These are phyloP conservation scores for Drosophila varians DNA, from an alignment of 1,140 invertebrate genomes.

Conservation along the genomic window DNA sequence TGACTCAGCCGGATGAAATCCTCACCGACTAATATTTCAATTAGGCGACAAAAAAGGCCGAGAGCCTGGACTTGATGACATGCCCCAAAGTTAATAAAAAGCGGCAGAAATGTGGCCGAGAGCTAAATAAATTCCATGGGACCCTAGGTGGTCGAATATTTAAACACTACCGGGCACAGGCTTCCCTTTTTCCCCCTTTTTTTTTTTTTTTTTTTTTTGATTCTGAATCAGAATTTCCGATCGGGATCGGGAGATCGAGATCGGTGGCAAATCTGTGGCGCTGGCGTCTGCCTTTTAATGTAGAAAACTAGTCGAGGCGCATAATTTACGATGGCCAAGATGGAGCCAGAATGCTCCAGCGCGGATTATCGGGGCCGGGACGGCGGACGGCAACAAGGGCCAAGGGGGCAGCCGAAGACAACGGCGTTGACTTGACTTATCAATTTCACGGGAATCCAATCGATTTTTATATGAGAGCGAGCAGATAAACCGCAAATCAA, in stretches of 20 bases:
- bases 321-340: conserved; percentile 73
- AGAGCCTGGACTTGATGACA: conserved; percentile 62
- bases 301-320: conserved; percentile 81
- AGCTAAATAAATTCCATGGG: conserved; percentile 77
- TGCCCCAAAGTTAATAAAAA: conserved; percentile 74
- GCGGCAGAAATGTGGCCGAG: conserved; percentile 74
- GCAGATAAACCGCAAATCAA: conserved; percentile 81
- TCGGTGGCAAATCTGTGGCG: conserved; percentile 71
- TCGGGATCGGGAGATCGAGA: conserved; percentile 23
- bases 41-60: conserved; percentile 44
- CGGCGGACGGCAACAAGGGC: not conserved
- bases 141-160: conserved; percentile 82
- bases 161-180: conserved; percentile 76
- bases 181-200: conserved; percentile 5
- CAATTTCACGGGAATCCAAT: conserved; percentile 83
- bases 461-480: conserved; percentile 82
- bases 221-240: conserved; percentile 8
- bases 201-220: not conserved
- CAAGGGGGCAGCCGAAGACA: not conserved
- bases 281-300: conserved; percentile 81
- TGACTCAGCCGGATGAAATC: conserved; percentile 50
- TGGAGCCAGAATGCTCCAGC: not conserved
- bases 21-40: conserved; percentile 79
- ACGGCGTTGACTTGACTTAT: conserved; percentile 80
- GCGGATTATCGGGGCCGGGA: not conserved